These are phyloP conservation scores for Hemicentrotus pulcherrimus DNA, from an alignment of 35 echinoderm and acorn worm species.

Conservation along the genomic window DNA sequence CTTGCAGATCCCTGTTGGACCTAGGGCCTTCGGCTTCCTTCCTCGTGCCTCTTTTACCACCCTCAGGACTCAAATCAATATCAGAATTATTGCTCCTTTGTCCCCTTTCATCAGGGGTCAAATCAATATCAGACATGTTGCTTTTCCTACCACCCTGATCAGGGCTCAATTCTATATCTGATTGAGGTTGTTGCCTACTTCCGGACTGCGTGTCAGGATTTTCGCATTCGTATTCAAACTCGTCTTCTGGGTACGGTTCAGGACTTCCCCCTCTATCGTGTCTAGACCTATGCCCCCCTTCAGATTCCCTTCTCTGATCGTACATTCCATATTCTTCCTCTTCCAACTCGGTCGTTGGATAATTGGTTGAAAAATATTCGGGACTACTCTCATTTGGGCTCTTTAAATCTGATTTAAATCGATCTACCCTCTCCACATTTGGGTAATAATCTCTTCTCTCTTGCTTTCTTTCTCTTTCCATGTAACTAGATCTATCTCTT, in stretches of 20 bases:
- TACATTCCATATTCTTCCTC: conserved; percentile 6
- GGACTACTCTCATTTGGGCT: conserved; percentile 8
- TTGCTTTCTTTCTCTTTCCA: background rate
- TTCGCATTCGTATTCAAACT: conserved; percentile 23
- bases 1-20: background rate
- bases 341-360: conserved; percentile 39
- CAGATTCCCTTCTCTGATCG: background rate
- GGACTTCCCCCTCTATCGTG: background rate
- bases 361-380: conserved; percentile 37
- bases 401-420: conserved; percentile 19
- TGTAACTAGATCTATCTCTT: background rate
- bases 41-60: background rate
- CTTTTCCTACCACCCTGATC: background rate
- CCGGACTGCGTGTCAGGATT: background rate
- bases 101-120: background rate
- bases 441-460: background rate
- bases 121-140: background rate
- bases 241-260: background rate
- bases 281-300: background rate
- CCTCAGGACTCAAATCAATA: background rate
- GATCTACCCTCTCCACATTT: background rate
- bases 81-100: background rate
- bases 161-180: background rate
- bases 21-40: background rate
- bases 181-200: background rate